Percentiles rank a stretch among this genome's conserved stretches.
These are phyloP conservation scores for Tyto alba DNA, from an alignment of 2,113 vertebrate species.

Conservation along the genomic window DNA sequence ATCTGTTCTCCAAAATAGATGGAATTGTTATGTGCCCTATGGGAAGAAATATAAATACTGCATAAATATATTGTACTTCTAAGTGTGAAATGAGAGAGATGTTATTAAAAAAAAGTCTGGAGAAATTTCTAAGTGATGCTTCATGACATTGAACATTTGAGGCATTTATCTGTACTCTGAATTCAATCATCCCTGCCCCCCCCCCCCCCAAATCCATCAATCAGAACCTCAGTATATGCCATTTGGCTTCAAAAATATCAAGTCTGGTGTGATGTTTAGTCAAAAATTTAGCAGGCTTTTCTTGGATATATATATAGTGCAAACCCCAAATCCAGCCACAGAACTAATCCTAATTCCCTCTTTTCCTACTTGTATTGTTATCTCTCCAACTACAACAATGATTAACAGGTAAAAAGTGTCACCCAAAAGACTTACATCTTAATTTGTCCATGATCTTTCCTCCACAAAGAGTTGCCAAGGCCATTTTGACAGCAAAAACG, in stretches of 20 bases:
- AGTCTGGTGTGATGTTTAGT: background rate
- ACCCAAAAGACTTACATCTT: constrained; percentile 86
- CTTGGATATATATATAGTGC: background rate
- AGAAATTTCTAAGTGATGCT: background rate
- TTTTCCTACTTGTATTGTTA: background rate
- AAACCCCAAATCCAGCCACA: background rate
- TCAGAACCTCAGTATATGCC: background rate
- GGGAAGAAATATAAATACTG: background rate
- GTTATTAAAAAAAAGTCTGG: background rate
- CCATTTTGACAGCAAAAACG: constrained; percentile 94
- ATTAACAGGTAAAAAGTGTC: background rate
- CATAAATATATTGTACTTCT: background rate
- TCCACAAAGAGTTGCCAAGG: constrained; percentile 91
- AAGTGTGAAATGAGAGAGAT: background rate
- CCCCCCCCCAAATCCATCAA: no score
- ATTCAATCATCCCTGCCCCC: background rate
- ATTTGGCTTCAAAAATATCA: background rate
- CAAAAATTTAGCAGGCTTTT: background rate
- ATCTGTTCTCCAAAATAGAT: background rate
- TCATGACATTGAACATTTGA: background rate
- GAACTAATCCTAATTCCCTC: background rate
- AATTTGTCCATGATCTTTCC: constrained; percentile 99
- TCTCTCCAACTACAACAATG: background rate
- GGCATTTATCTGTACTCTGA: background rate
- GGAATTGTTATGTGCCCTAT: background rate